phyloP scores from a whole-genome alignment of 1,140 invertebrate genomes.

The Drosophila sp. region DNA sequence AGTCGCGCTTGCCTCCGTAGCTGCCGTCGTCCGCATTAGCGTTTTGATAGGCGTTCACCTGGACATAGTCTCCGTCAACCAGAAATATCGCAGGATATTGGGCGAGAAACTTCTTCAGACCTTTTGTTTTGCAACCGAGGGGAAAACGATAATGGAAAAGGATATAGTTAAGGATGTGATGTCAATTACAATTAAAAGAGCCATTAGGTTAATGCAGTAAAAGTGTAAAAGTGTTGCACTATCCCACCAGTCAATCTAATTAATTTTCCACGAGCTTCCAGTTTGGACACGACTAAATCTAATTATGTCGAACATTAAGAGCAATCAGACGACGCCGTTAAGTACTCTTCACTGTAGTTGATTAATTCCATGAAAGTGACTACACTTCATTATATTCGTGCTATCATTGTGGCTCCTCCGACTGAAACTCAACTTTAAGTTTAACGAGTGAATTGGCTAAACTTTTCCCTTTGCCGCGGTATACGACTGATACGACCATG shows the following conservation, averaged over 20 bases:
- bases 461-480: slow-evolving; percentile 38
- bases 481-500: slow-evolving; percentile 1
- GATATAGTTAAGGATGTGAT: slow-evolving; percentile 15
- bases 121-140: slow-evolving; percentile 42
- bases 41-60: slow-evolving; percentile 90
- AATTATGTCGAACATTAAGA: slow-evolving; percentile 29
- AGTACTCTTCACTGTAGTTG: slow-evolving; percentile 47
- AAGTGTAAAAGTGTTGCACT: slow-evolving; percentile 68
- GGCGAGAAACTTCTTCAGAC: slow-evolving; percentile 94
- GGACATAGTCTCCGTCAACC: slow-evolving; percentile 95
- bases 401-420: background rate
- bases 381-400: background rate
- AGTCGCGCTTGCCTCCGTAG: slow-evolving; percentile 89
- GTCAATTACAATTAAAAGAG: slow-evolving; percentile 70
- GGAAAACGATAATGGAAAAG: background rate
- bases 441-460: slow-evolving; percentile 41
- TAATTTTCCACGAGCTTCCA: slow-evolving; percentile 49
- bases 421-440: slow-evolving; percentile 16
- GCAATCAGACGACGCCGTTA: slow-evolving; percentile 5
- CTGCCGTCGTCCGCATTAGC: slow-evolving; percentile 84
- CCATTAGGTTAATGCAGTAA: slow-evolving; percentile 73
- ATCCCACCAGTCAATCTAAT: slow-evolving; percentile 42
- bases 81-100: slow-evolving; percentile 96
- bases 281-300: slow-evolving; percentile 26
- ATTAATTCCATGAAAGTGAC: slow-evolving; percentile 28